Evolutionary conservation across 2,888 invertebrate species (phyloP), one percentile per base, ranked within the genome.

Genomic region (Agonopterix heracliana): DNA sequence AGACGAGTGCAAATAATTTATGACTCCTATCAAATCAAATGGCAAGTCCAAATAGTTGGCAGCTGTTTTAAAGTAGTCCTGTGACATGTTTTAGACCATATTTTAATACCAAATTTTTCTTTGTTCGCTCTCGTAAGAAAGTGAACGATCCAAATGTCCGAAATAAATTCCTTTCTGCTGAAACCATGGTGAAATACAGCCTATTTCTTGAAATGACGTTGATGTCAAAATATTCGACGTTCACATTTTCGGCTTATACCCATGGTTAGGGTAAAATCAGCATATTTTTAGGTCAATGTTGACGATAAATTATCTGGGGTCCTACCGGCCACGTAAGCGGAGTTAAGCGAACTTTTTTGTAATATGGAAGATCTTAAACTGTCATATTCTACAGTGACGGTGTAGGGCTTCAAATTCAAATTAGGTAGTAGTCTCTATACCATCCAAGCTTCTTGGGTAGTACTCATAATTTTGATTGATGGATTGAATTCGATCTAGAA

Each of bases 231-330:
- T 47, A 47, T 43, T 36, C 47, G 47, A 34, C 35, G 26, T 13
- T 26, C 26, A 11, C 34, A 34, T 42, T 41, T 34, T 36, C 43
- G 36, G 43, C 40, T 51, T 47, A 44, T 43, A 42, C 45, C 48
- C 46, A 45, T 47, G 48, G 26, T 26, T 26, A 44, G 40, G 46
- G 42, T 41, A 10, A 45, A 45, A 55, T 55, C 54, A 55, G 58
- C 61, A 60, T 59, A 59, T 62, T 61, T 55, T 51, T 45, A 26
- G 54, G 54, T 54, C 58, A 55, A 60, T 54, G 55, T 59, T 56
- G 58, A 45, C 53, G 50, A 53, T 60, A 58, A 61, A 58, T 58
- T 59, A 57, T 56, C 44, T 54, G 51, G 26, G 54, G 53, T 47
- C 45, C 51, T 47, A 40, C 40, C 49, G 51, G 41, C 54, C 41